These are phyloP conservation scores for Butorides virescens DNA, from an alignment of 2,113 vertebrate genomes.

Conservation along the genomic window DNA sequence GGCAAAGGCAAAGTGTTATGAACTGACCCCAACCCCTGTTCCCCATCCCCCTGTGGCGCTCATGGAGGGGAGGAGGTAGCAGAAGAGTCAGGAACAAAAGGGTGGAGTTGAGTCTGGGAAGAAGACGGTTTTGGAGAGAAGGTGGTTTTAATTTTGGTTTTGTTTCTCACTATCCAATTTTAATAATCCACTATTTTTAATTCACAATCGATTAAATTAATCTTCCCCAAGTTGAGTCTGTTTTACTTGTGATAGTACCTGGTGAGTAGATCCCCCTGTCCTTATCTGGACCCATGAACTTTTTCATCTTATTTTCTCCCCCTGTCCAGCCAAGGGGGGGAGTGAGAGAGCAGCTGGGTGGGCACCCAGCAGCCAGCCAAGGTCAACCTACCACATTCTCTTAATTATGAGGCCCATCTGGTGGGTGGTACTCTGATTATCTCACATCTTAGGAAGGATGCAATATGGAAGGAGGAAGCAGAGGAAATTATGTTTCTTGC, in stretches of 20 bases:
- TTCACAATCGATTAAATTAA: background rate
- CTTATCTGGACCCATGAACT: background rate
- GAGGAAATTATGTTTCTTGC: background rate
- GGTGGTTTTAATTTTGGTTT: background rate
- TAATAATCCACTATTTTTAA: background rate
- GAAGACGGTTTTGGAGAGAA: background rate
- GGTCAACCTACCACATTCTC: background rate
- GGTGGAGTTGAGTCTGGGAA: background rate
- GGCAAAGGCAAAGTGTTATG: accelerated
- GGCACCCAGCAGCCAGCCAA: no score
- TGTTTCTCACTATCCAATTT: background rate
- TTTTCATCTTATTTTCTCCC: background rate
- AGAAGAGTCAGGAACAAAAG: background rate
- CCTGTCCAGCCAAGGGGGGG: background rate
- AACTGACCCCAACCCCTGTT: background rate
- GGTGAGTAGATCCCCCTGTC: background rate
- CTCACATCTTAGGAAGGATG: background rate
- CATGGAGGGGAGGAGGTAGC: background rate
- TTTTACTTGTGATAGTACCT: background rate
- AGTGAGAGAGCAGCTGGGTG: background rate
- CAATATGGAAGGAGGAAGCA: background rate
- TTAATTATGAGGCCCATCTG: background rate
- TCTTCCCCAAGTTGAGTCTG: background rate
- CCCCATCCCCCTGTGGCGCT: background rate
- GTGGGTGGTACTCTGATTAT: no score